A percentile compares a stretch with the other conserved stretches of the same genome.
Evolutionary conservation across 2,888 invertebrate genomes (phyloP).

Genomic region (Euzophera pinguis): DNA sequence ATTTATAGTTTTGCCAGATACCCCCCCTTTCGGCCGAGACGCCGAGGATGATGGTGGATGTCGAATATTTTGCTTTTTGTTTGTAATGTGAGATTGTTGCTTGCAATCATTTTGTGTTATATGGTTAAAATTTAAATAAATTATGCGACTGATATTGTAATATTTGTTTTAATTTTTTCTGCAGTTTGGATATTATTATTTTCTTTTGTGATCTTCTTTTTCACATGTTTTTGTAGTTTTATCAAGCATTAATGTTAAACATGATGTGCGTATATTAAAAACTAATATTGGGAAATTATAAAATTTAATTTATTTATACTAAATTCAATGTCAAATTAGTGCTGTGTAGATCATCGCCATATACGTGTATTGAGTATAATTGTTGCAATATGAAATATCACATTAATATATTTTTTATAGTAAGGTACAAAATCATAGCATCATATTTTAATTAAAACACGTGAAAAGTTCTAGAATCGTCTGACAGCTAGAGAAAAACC

Average conservation of each 20-base stretch:
- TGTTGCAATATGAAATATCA: background rate
- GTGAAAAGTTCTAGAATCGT: background rate
- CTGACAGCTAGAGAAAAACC: constrained; percentile 17
- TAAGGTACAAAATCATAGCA: background rate
- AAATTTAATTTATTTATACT: too few species aligned
- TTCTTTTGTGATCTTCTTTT: too few species aligned
- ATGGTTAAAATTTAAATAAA: background rate
- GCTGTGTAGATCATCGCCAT: too few species aligned
- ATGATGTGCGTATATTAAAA: too few species aligned
- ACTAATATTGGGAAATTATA: too few species aligned
- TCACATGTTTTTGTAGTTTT: too few species aligned
- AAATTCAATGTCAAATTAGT: too few species aligned
- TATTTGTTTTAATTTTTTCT: too few species aligned
- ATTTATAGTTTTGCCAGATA: constrained; percentile 75
- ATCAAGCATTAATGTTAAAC: too few species aligned
- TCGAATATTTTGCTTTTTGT: constrained; percentile 42
- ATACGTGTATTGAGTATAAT: too few species aligned
- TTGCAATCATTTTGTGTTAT: background rate
- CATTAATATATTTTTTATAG: too few species aligned
- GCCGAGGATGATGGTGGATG: constrained; percentile 47
- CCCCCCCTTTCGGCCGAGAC: constrained; percentile 49
- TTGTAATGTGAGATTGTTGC: constrained; percentile 17
- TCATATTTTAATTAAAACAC: background rate
- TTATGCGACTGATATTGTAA: background rate
- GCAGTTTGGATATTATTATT: too few species aligned